Conservation (phyloP, 2,888 invertebrate species). For the Pterobdella sp. region DNA sequence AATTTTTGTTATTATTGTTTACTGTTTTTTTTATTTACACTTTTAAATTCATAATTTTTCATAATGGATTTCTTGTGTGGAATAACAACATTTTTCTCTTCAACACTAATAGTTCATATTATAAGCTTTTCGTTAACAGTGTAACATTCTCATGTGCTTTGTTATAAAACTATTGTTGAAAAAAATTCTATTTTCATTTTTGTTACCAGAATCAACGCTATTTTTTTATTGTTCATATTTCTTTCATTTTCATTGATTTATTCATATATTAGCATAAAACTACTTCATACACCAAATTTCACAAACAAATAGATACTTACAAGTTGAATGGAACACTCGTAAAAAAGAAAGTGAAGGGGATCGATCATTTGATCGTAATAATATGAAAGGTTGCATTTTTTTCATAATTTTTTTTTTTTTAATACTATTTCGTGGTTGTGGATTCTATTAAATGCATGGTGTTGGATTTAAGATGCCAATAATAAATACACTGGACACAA, state of each 20-base stretch:
- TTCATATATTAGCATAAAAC: too few relatives aligned
- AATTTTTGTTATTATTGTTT: too few relatives aligned
- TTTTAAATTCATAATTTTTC: too few relatives aligned
- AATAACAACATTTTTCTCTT: too few relatives aligned
- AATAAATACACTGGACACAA: too few relatives aligned
- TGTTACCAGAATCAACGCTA: background rate
- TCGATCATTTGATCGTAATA: slow-evolving; percentile 69
- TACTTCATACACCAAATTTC: background rate
- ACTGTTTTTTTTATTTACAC: too few relatives aligned
- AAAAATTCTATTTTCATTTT: background rate
- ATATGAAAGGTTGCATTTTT: slow-evolving; percentile 64
- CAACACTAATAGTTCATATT: too few relatives aligned
- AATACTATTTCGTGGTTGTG: background rate
- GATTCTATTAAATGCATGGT: too few relatives aligned
- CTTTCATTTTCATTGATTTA: too few relatives aligned
- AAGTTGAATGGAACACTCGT: slow-evolving; percentile 56
- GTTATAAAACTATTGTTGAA: background rate
- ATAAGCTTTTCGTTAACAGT: background rate
- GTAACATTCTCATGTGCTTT: background rate
- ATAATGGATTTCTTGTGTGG: too few relatives aligned
- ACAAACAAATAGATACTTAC: slow-evolving; percentile 52
- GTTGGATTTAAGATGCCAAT: too few relatives aligned
- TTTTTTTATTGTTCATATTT: too few relatives aligned
- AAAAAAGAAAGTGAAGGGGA: slow-evolving; percentile 39
- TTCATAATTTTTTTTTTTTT: background rate